phyloP scores from a whole-genome alignment of 2,113 vertebrate genomes.

The Mormyrus iriodes region DNA sequence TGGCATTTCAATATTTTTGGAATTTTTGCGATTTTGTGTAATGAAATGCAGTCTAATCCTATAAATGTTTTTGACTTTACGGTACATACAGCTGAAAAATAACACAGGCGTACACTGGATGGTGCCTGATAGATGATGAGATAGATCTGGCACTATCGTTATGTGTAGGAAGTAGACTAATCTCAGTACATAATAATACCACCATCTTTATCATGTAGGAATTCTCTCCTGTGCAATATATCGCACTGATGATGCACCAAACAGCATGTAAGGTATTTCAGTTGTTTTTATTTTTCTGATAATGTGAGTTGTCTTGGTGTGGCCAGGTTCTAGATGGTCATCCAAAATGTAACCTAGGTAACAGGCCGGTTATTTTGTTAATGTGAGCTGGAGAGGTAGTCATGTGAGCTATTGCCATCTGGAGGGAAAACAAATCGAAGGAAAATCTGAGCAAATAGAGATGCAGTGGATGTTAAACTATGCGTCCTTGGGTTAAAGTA shows the following conservation, averaged over 20 bases:
- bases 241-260: neutral
- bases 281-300: neutral
- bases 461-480: neutral
- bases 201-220: neutral
- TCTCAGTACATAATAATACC: neutral
- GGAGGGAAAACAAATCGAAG: neutral
- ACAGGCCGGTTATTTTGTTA: neutral
- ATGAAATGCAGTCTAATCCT: conserved; percentile 19
- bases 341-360: neutral
- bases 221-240: neutral
- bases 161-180: conserved; percentile 6
- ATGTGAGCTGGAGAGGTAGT: neutral
- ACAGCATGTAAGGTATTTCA: neutral
- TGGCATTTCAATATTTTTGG: neutral
- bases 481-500: neutral
- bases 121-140: conserved; percentile 6
- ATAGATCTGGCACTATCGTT: conserved; percentile 7
- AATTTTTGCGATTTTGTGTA: conserved; percentile 10
- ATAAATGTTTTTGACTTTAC: neutral
- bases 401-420: conserved; percentile 1
- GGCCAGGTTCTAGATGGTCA: neutral
- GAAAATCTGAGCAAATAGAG: neutral
- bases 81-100: neutral
- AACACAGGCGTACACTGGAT: neutral
- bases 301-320: neutral